phyloP scores from a whole-genome alignment of 2,113 vertebrate species.

The Eulemur rufifrons region DNA sequence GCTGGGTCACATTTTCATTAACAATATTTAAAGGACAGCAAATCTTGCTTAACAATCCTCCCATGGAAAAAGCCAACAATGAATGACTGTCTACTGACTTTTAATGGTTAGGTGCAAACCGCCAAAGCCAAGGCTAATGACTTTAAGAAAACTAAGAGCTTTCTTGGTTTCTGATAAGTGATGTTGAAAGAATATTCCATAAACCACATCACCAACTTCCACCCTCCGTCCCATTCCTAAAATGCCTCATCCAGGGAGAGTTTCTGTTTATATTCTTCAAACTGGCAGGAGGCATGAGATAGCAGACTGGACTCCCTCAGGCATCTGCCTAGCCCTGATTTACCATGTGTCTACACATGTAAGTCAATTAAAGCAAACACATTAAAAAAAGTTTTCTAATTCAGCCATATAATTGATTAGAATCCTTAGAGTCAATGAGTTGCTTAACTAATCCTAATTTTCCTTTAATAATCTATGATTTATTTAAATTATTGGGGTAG shows the following conservation, averaged over 20 bases:
- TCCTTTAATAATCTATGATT: not conserved
- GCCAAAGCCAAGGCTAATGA: not conserved
- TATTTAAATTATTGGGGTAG: not conserved
- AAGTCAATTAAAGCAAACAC: not conserved
- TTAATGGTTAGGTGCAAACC: not conserved
- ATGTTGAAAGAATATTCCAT: conserved; percentile 26
- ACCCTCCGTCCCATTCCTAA: not conserved
- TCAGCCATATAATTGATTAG: not conserved
- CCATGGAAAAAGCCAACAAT: not conserved
- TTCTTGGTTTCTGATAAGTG: conserved; percentile 15
- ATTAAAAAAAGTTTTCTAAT: not conserved
- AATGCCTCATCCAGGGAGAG: not conserved
- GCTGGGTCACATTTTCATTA: conserved; percentile 19
- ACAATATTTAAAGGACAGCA: conserved; percentile 55
- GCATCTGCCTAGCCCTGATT: not conserved
- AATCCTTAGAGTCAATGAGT: not conserved
- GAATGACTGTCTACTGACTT: not conserved
- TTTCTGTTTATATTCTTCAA: not conserved
- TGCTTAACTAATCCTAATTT: not conserved
- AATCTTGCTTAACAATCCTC: conserved; percentile 42
- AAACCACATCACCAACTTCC: not conserved
- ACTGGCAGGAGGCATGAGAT: not conserved
- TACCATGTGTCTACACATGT: not conserved
- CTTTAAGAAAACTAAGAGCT: conserved; percentile 8
- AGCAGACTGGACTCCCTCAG: not conserved